A percentile compares a stretch with the other conserved stretches of the same genome.
Evolutionary conservation across 2,113 vertebrate species (phyloP).

Genomic region (Jaculus jaculus): DNA sequence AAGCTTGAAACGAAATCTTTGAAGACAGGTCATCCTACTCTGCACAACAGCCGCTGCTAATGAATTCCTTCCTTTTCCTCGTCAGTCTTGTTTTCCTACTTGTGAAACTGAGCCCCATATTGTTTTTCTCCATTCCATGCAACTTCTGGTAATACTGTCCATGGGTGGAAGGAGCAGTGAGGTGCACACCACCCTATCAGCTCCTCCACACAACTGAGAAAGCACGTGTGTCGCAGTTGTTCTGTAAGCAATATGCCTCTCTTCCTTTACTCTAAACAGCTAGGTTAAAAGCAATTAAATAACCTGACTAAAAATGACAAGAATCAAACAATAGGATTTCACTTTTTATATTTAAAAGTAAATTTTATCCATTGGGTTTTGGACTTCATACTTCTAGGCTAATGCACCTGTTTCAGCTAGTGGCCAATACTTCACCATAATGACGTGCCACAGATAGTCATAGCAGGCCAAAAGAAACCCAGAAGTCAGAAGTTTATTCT

Average conservation of each 20-base stretch:
- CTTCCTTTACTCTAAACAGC: conserved; percentile 52
- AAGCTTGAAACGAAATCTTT: conserved; percentile 92
- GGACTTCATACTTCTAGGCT: neutral
- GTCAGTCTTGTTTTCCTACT: conserved; percentile 88
- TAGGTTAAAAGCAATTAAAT: conserved; percentile 53
- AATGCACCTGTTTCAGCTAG: conserved; percentile 54
- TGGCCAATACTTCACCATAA: conserved; percentile 57
- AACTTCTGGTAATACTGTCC: conserved; percentile 45
- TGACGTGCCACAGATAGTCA: neutral
- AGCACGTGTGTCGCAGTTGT: neutral
- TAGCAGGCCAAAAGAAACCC: neutral
- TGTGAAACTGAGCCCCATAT: conserved; percentile 90
- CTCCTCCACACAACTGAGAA: neutral
- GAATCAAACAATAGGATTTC: conserved; percentile 41
- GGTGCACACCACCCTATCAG: conserved; percentile 20
- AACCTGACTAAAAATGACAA: conserved; percentile 59
- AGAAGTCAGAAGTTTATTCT: neutral
- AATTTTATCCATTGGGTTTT: conserved; percentile 46
- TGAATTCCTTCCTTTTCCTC: conserved; percentile 98
- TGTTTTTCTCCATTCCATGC: conserved; percentile 74
- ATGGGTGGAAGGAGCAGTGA: conserved; percentile 58
- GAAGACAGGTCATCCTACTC: conserved; percentile 96
- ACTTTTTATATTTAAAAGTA: conserved; percentile 77
- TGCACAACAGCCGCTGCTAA: conserved; percentile 93
- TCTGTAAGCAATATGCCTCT: conserved; percentile 67